Base-by-base conservation (phyloP, 2,888 invertebrate genomes). In the Brenthis daphne region DNA sequence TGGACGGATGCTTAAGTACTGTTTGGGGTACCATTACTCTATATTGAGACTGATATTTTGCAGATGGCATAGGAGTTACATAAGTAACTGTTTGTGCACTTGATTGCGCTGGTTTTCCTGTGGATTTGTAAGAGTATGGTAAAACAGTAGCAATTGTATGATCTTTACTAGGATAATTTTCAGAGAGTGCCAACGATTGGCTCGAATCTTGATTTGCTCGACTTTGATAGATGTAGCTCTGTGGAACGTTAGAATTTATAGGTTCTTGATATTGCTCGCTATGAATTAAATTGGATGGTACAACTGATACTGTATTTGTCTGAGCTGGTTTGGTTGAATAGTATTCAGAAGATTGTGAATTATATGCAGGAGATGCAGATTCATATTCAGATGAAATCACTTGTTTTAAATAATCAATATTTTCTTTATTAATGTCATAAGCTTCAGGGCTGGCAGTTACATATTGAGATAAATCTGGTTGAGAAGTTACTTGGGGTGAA, bases 101-200 rank as follows among this genome's bases (percentile, higher is more conserved):
- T 2, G 80, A 82, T 20, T 80, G 77, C 24, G 77, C 80, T 37
- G 83, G 83, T 57, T 77, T 80, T 50, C 74, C 75, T 3, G 76
- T 76, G 33, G 80, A 75, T 61, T 85, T 85, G 70, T 89, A 88
- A 66, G 84, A 84, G 14, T 83, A 78, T 3, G 92, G 91, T 58
- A 89, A 80, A 53, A 94, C 93, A 57, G 94, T 90, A 0, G 94
- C 94, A 75, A 92, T 88, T 0, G 94, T 94, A 71, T 94, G 94
- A 58, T 92, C 90, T 71, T 93, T 89, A 74, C 91, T 93, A 0
- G 94, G 94, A 77, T 94, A 94, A 75, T 94, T 94, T 80, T 94
- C 94, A 24, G 92, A 86, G 2, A 94, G 88, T 1, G 89, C 78
- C 33, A 93, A 76, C 14, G 82, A 81, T 54, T 85, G 80, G 37